These are phyloP conservation scores for Triplophysa yarkandensis DNA, from an alignment of 2,797 vertebrate species.

Conservation along the genomic window DNA sequence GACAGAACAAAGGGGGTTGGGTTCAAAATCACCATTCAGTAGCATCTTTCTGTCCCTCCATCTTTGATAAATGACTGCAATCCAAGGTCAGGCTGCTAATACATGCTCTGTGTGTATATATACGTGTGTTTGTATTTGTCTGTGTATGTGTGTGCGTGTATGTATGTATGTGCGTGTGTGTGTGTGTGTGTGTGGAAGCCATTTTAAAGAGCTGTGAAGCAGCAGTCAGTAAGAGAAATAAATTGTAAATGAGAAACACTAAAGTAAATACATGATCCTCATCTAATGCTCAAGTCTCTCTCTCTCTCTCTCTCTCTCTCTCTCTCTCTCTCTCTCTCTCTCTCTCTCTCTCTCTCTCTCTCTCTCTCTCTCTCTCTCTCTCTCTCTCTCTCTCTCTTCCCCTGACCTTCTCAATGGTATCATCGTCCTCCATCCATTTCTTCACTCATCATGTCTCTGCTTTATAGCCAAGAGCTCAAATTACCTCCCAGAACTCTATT, in stretches of 20 bases:
- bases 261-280: conserved; percentile 58
- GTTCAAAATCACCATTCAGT: conserved; percentile 53
- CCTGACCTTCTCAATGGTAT: conserved; percentile 6
- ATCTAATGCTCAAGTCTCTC: conserved; percentile 42
- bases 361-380: conserved; percentile 19
- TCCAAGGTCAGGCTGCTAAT: conserved; percentile 58
- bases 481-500: background rate
- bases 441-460: background rate
- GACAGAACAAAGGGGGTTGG: background rate
- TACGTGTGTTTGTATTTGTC: conserved; percentile 17
- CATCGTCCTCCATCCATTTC: background rate
- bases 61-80: conserved; percentile 39
- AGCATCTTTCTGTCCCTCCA: conserved; percentile 12
- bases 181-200: conserved; percentile 48
- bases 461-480: background rate
- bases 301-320: conserved; percentile 21
- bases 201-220: conserved; percentile 64
- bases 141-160: conserved; percentile 15
- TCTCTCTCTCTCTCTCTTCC: background rate
- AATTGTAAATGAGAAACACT: conserved; percentile 64
- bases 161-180: conserved; percentile 28
- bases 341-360: too few relatives aligned
- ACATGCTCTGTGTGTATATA: conserved; percentile 11
- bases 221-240: conserved; percentile 56
- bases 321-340: conserved; percentile 8